Evolutionary conservation across 1,140 invertebrate species (phyloP), one percentile per base, ranked within the genome.

Genomic region (Microvelia longipes): DNA sequence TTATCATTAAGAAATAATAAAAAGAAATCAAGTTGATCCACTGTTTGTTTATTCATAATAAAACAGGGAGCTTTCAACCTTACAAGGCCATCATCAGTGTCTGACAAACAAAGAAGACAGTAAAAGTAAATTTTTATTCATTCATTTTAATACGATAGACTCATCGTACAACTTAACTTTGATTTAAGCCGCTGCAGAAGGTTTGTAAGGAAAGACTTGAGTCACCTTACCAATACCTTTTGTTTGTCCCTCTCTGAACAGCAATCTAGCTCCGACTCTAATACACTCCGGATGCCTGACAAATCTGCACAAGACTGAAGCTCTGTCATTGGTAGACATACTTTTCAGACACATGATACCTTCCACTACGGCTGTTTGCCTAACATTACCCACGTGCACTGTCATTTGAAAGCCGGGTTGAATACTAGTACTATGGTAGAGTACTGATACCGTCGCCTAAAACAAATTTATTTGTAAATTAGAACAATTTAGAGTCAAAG

Each of bases 171-270:
- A n/a, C n/a, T n/a, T n/a, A n/a, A n/a, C n/a, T n/a, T n/a, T n/a
- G n/a, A 66, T 27, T 66, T 66, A 66, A 27, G 65, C 65, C 1
- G 65, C 65, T 2, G 69, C 27, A 29, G 50, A n/a, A 60, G 29
- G 66, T 26, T 72, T 62, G 25, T 84, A 69, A 0, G 89, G 88
- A 79, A 93, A 94, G 11, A 93, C 85, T 77, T 93, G 90, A 0
- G 91, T 93, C 5, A 98, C 87, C 76, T 91, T 88, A 0, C 96
- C 96, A 76, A 96, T 93, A 26, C 92, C 90, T 82, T 94, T 93
- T 50, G 91, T 91, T 69, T 85, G 83, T 2, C 94, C 94, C 73
- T 96, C 92, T 29, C 94, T 84, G 77, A 98, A 92, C 2, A 99
- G 81, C 2, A 98, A 81, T 26, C 89, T 79, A 77, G 93, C 85